Percentiles rank a stretch among this genome's conserved stretches.
phyloP scores from a whole-genome alignment of 1,140 invertebrate species.

The Sogatella furcifera region DNA sequence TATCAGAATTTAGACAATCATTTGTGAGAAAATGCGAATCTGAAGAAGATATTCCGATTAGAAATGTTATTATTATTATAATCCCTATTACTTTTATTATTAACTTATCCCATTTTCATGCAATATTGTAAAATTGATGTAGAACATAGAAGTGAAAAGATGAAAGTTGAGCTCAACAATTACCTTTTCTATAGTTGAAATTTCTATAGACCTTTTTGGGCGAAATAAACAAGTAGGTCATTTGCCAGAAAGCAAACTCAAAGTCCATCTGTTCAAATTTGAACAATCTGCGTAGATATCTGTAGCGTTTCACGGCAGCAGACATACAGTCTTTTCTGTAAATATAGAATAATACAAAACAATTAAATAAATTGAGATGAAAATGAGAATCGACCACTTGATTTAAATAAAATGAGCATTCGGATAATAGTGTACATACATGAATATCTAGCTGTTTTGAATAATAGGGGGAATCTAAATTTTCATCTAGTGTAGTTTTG shows the following conservation, averaged over 20 bases:
- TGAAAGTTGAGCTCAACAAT: conserved; percentile 31
- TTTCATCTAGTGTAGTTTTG: too few relatives aligned
- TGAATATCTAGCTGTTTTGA: too few relatives aligned
- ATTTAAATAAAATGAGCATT: too few relatives aligned
- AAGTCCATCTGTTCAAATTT: conserved; percentile 99
- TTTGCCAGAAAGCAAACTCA: conserved; percentile 98
- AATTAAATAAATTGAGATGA: not conserved
- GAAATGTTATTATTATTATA: too few relatives aligned
- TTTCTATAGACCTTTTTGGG: conserved; percentile 98
- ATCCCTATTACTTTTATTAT: too few relatives aligned
- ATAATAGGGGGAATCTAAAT: too few relatives aligned
- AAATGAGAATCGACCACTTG: too few relatives aligned
- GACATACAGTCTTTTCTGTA: conserved; percentile 59
- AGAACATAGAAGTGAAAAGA: not conserved
- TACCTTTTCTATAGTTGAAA: conserved; percentile 97
- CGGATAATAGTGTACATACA: too few relatives aligned
- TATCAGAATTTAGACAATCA: too few relatives aligned
- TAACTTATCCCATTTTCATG: not conserved
- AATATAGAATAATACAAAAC: conserved; percentile 8
- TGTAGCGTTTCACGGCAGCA: conserved; percentile 84
- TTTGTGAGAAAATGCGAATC: too few relatives aligned
- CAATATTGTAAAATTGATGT: not conserved
- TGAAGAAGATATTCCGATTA: too few relatives aligned
- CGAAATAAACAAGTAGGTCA: conserved; percentile 88
- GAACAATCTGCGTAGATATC: conserved; percentile 81